These are phyloP conservation scores for Saccostrea glomerata DNA, from an alignment of 1,140 invertebrate genomes.

Conservation along the genomic window DNA sequence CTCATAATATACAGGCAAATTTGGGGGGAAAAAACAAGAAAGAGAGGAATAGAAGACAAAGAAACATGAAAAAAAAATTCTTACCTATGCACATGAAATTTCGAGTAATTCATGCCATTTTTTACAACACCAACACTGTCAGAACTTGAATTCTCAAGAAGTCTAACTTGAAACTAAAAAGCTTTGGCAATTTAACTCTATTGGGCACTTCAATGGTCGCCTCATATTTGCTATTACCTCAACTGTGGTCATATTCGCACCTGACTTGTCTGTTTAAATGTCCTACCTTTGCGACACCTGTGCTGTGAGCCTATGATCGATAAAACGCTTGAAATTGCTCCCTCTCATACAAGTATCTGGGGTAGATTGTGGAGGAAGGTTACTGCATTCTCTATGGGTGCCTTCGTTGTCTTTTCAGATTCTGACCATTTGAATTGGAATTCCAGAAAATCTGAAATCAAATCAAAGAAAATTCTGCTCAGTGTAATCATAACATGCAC, in stretches of 20 bases:
- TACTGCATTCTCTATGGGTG: not conserved
- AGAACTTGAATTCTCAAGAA: conserved; percentile 5
- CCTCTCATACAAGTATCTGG: conserved; percentile 29
- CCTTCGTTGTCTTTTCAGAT: not conserved
- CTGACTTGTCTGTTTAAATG: conserved; percentile 36
- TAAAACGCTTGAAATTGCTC: conserved; percentile 23
- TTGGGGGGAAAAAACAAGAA: too few relatives aligned
- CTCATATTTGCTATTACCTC: conserved; percentile 30
- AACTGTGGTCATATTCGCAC: conserved; percentile 37
- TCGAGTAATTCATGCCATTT: not conserved
- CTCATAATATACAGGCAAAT: too few relatives aligned
- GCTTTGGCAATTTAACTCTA: not conserved
- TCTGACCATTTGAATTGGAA: conserved; percentile 26
- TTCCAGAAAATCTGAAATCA: conserved; percentile 20
- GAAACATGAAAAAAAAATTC: not conserved
- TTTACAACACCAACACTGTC: not conserved
- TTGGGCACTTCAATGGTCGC: conserved; percentile 29
- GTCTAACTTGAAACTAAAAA: conserved; percentile 14
- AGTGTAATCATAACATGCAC: too few relatives aligned
- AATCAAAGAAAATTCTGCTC: conserved; percentile 1
- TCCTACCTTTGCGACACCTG: conserved; percentile 15
- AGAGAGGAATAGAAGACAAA: too few relatives aligned
- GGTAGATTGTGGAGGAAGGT: not conserved
- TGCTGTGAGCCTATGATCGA: not conserved
- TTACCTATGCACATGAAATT: not conserved